A percentile compares a stretch with the other conserved stretches of the same genome.
These are phyloP conservation scores for Dorcus hopei DNA, from an alignment of 2,888 invertebrate genomes.

Conservation along the genomic window DNA sequence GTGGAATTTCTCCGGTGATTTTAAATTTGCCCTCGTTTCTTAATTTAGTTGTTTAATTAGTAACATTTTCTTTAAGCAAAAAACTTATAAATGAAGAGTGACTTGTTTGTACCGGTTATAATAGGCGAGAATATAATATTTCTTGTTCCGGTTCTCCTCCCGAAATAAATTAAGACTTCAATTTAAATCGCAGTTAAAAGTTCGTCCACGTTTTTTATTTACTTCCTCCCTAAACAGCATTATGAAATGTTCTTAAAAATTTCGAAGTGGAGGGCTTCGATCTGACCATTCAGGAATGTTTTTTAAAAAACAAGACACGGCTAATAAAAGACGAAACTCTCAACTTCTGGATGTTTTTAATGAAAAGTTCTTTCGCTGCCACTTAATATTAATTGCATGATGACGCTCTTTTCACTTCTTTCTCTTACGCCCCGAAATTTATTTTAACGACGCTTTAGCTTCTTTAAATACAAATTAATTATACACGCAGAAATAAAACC, in stretches of 20 bases:
- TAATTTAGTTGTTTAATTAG: no score
- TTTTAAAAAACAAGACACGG: constrained; percentile 31
- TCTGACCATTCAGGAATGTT: constrained; percentile 26
- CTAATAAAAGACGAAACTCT: constrained; percentile 36
- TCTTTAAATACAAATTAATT: no score
- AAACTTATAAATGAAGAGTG: no score
- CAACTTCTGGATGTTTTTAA: constrained; percentile 38
- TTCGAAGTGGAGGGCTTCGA: constrained; percentile 17
- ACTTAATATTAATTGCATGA: constrained; percentile 41
- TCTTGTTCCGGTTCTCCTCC: no score
- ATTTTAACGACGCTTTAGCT: no score
- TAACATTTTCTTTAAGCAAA: no score
- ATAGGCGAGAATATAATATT: no score
- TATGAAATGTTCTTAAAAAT: constrained; percentile 17
- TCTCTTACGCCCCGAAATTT: neutral
- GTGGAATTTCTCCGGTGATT: neutral
- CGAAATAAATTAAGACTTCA: no score
- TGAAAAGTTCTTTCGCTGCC: constrained; percentile 39
- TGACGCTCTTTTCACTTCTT: constrained; percentile 29
- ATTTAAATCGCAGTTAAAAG: constrained; percentile 1
- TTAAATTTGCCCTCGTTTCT: no score
- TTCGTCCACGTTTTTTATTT: constrained; percentile 5
- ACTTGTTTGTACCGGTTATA: no score
- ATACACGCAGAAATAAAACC: no score
- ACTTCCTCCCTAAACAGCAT: constrained; percentile 3